Conservation (phyloP, 2,113 vertebrate genomes). For the Taurulus bubalis region DNA sequence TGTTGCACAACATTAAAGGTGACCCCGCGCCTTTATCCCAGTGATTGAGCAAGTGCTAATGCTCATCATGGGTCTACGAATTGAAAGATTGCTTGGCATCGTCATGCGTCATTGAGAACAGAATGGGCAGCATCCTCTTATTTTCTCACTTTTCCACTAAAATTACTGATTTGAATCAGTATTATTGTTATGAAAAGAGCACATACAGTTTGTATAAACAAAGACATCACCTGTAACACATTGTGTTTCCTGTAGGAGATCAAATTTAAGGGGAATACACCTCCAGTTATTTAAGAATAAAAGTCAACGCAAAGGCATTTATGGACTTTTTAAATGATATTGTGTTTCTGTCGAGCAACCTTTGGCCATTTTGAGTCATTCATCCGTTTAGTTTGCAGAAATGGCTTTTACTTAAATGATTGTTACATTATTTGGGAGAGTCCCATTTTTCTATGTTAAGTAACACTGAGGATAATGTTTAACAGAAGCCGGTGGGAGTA, state of each 20-base stretch:
- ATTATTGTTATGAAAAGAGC: slow-evolving; percentile 22
- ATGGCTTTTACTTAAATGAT: not conserved
- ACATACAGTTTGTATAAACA: not conserved
- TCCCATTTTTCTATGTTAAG: not conserved
- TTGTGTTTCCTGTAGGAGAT: slow-evolving; percentile 1
- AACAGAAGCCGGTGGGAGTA: not conserved
- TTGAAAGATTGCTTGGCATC: slow-evolving; percentile 71
- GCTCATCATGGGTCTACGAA: slow-evolving; percentile 73
- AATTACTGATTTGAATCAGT: slow-evolving; percentile 44
- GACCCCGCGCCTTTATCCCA: slow-evolving; percentile 76
- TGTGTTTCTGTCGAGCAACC: not conserved
- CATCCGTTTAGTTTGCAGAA: not conserved
- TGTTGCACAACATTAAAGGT: slow-evolving; percentile 83
- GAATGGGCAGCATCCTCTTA: slow-evolving; percentile 59
- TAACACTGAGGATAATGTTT: not conserved
- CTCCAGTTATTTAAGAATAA: not conserved
- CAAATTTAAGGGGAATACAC: slow-evolving; percentile 4
- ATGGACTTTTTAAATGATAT: not conserved
- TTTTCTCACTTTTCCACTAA: slow-evolving; percentile 54
- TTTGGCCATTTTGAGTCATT: not conserved
- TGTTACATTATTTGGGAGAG: not conserved
- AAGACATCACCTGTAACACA: not conserved
- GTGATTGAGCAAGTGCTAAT: slow-evolving; percentile 73
- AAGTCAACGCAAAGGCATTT: not conserved
- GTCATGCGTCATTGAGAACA: slow-evolving; percentile 69